Conservation (phyloP, 2,113 vertebrate species). For the Callopanchax toddi region DNA sequence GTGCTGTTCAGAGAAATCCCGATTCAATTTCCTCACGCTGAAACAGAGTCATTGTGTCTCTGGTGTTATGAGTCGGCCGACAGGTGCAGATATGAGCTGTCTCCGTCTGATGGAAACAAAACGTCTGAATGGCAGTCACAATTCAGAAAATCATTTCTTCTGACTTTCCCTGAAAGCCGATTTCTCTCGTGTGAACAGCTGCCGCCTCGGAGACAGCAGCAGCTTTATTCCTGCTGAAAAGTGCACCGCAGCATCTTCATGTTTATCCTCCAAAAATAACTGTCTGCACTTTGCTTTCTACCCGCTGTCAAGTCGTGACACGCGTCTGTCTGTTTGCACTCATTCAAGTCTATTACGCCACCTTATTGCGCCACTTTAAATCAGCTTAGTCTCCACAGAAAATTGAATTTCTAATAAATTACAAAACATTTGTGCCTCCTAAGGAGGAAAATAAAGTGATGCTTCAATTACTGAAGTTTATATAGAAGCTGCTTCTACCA, state of each 20-base stretch:
- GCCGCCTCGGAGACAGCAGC: constrained; percentile 30
- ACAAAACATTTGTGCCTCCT: constrained; percentile 1
- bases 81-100: constrained; percentile 56
- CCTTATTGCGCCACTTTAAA: constrained; percentile 16
- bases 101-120: constrained; percentile 44
- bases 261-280: constrained; percentile 55
- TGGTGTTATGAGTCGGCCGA: constrained; percentile 37
- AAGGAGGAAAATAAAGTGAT: constrained; percentile 21
- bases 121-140: constrained; percentile 51
- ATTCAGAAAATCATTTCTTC: constrained; percentile 51
- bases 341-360: constrained; percentile 36
- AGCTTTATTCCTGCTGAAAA: constrained; percentile 44
- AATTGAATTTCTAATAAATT: constrained; percentile 7
- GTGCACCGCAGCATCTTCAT: constrained; percentile 53
- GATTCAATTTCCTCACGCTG: constrained; percentile 24
- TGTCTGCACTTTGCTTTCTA: constrained; percentile 50
- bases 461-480: constrained; percentile 3
- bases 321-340: constrained; percentile 37
- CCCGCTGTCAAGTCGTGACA: constrained; percentile 53
- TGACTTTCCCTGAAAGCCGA: constrained; percentile 69
- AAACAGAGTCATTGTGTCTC: constrained; percentile 46
- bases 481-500: constrained; percentile 8
- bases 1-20: constrained; percentile 24
- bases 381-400: constrained; percentile 16
- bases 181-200: constrained; percentile 53